Base-by-base conservation (phyloP, 2,113 vertebrate species). In the Gallinago undulata region DNA sequence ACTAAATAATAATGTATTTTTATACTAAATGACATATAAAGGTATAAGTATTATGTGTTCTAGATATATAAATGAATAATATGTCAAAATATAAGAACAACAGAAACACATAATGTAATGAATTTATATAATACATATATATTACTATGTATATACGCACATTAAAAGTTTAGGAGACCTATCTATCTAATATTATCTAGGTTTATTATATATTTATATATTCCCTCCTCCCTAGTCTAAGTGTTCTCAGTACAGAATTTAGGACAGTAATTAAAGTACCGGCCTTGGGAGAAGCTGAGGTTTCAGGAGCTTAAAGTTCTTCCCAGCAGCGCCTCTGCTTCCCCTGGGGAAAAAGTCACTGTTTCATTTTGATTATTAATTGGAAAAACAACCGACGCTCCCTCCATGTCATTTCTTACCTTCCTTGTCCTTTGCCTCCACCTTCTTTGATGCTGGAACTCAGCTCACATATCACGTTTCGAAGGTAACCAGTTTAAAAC, bases 391-490 rank as follows among this genome's bases (percentile, higher is more conserved):
- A 13, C 13, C 19, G 17, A 12, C 0, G 0, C 35, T 39, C 45
- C 48, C 37, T 45, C 73, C 17, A 4, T 7, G 10, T 11, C 7
- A 9, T 2, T 78, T 64, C 33, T 48, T 8, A 43, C 31, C 30
- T 37, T 14, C 60, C 22, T 70, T n/a, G 23, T 8, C 76, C 60
- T 62, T 48, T 28, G 16, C 24, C 75, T 39, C 31, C 10, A 19
- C 6, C 5, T 10, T 14, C 22, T 22, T 21, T 9, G 15, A 48
- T 53, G 60, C 10, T 23, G 19, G 28, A 81, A 64, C 33, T 45
- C 5, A 25, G 41, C 31, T 28, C 10, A 57, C 5, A 1, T 0
- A 5, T 7, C 10, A 18, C 27, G 35, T 68, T 35, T 41, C 19
- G 22, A 37, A 81, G 59, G 19, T 12, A 55, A 22, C 4, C 12